Conservation (phyloP, 2,888 invertebrate genomes). For the Rhimphoctona megacephalus region DNA sequence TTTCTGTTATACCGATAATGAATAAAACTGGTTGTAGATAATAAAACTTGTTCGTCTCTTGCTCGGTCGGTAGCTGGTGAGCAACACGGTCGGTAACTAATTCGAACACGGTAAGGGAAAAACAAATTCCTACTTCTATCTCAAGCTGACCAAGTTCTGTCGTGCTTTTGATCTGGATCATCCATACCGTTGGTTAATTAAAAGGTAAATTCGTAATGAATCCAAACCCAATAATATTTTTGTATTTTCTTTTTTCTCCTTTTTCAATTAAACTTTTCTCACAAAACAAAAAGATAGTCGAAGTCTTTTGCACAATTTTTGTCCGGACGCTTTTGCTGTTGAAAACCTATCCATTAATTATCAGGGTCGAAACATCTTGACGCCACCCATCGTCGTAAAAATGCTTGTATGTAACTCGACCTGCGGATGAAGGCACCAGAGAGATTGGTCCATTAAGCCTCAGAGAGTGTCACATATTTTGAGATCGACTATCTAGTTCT, state of each 20-base stretch:
- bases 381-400: neutral
- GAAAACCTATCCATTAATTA: neutral
- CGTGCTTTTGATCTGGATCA: neutral
- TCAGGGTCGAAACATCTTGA: neutral
- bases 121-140: neutral
- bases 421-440: neutral
- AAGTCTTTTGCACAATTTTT: neutral
- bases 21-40: neutral
- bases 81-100: neutral
- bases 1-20: neutral
- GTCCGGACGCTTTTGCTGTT: neutral
- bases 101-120: neutral
- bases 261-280: neutral
- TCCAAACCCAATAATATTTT: too few relatives aligned
- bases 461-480: neutral
- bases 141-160: neutral
- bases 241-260: neutral
- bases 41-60: neutral
- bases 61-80: neutral
- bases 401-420: neutral
- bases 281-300: neutral
- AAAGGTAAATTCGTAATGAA: neutral
- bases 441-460: constrained; percentile 12
- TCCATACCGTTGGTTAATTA: neutral
- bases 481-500: neutral